phyloP scores from a whole-genome alignment of 2,113 vertebrate species.

The Mobula hypostoma region DNA sequence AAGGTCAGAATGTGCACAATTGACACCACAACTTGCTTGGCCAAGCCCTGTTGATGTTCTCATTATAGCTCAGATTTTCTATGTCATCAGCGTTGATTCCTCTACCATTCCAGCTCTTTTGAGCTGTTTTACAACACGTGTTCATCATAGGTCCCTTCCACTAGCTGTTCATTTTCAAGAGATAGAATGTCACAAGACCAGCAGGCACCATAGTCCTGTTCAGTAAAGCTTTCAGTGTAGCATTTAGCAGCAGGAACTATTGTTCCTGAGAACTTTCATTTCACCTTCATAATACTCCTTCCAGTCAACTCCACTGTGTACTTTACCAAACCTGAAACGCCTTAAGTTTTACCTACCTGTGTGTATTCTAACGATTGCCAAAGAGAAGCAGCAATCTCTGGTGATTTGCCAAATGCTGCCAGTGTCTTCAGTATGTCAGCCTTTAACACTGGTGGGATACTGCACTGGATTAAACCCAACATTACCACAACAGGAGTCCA shows the following conservation, averaged over 20 bases:
- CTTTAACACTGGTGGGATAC: slow-evolving; percentile 82
- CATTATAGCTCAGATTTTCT: neutral
- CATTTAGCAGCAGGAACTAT: neutral
- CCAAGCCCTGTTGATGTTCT: neutral
- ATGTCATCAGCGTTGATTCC: neutral
- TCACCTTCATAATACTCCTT: neutral
- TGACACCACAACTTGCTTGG: neutral
- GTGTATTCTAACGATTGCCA: slow-evolving; percentile 96
- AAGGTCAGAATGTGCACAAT: neutral
- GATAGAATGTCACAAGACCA: neutral
- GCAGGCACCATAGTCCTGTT: neutral
- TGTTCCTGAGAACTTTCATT: neutral
- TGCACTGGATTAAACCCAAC: slow-evolving; percentile 88
- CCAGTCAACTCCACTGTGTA: neutral
- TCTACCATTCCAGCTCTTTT: neutral
- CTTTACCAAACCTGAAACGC: neutral
- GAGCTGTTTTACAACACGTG: neutral
- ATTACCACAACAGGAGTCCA: slow-evolving; percentile 94
- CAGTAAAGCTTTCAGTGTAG: neutral
- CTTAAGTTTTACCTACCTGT: slow-evolving; percentile 62
- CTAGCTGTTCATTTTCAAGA: neutral
- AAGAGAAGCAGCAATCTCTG: slow-evolving; percentile 88
- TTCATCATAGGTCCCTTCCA: neutral
- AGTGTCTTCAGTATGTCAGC: slow-evolving; percentile 77
- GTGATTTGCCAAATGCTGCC: slow-evolving; percentile 86